phyloP scores from a whole-genome alignment of 2,888 invertebrate genomes.

The Pyralis farinalis region DNA sequence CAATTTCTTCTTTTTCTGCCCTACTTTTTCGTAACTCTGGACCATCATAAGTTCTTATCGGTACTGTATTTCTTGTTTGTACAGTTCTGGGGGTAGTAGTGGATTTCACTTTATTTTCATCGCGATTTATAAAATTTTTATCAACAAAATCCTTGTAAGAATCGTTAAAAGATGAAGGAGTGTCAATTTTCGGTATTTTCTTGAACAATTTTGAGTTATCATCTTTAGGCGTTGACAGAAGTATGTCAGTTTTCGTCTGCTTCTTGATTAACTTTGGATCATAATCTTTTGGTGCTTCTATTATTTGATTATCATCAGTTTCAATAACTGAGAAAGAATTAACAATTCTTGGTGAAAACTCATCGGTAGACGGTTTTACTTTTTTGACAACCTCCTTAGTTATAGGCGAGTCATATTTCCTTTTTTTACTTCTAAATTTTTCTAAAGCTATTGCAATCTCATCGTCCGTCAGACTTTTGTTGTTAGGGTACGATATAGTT shows the following conservation, averaged over 20 bases:
- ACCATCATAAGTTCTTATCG: no score
- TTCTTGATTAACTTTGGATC: no score
- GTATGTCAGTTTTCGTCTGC: neutral
- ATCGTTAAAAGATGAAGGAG: constrained; percentile 49
- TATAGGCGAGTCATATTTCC: neutral
- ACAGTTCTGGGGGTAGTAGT: neutral
- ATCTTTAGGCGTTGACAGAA: constrained; percentile 29
- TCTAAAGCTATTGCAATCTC: constrained; percentile 36
- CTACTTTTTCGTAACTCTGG: neutral
- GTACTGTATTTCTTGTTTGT: neutral
- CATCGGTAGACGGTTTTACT: constrained; percentile 11
- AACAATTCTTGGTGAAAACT: constrained; percentile 22
- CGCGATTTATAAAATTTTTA: constrained; percentile 25
- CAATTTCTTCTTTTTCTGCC: neutral
- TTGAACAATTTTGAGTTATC: no score
- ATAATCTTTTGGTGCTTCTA: neutral
- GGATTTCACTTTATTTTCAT: neutral
- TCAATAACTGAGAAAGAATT: constrained; percentile 25
- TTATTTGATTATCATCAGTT: constrained; percentile 10
- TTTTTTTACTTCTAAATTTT: constrained; percentile 7
- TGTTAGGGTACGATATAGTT: neutral
- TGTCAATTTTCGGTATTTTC: neutral
- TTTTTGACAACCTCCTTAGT: constrained; percentile 8
- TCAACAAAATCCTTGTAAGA: constrained; percentile 53
- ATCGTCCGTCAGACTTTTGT: constrained; percentile 27